Percentiles rank a stretch among this genome's conserved stretches.
Conservation (phyloP, 2,797 vertebrate genomes). For the Buphagus erythrorhynchus region DNA sequence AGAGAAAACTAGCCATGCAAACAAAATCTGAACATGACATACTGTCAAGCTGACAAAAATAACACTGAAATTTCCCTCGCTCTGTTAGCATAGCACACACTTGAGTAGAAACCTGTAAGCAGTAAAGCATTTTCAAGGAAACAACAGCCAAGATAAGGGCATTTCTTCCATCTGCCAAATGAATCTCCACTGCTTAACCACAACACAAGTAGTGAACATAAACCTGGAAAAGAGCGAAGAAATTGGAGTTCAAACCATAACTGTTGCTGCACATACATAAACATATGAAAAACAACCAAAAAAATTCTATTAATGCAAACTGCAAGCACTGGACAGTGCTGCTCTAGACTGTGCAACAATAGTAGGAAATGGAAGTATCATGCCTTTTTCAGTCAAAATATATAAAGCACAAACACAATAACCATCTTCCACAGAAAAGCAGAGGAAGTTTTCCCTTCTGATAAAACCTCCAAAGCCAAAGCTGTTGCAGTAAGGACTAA, state of each 20-base stretch:
- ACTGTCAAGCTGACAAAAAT: not conserved
- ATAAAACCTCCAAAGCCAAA: not conserved
- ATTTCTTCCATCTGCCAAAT: not conserved
- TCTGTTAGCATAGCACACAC: not conserved
- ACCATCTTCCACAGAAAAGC: not conserved
- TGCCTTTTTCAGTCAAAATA: not conserved
- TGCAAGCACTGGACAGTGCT: not conserved
- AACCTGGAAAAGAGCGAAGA: not conserved
- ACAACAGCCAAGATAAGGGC: not conserved
- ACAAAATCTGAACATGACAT: not conserved
- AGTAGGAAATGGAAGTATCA: not conserved
- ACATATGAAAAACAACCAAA: not conserved
- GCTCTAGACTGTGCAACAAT: not conserved
- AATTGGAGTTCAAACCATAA: not conserved
- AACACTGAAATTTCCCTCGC: not conserved
- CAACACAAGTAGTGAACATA: not conserved
- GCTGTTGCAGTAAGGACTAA: not conserved
- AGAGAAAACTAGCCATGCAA: not conserved
- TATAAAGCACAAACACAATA: not conserved
- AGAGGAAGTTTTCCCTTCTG: not conserved
- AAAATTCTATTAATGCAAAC: not conserved
- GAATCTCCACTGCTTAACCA: not conserved
- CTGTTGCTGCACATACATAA: not conserved
- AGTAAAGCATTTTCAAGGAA: not conserved
- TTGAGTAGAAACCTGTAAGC: not conserved